Evolutionary conservation across 1,140 invertebrate genomes (phyloP), one percentile per base, ranked within the genome.

Genomic region (Drosophila ironensis): DNA sequence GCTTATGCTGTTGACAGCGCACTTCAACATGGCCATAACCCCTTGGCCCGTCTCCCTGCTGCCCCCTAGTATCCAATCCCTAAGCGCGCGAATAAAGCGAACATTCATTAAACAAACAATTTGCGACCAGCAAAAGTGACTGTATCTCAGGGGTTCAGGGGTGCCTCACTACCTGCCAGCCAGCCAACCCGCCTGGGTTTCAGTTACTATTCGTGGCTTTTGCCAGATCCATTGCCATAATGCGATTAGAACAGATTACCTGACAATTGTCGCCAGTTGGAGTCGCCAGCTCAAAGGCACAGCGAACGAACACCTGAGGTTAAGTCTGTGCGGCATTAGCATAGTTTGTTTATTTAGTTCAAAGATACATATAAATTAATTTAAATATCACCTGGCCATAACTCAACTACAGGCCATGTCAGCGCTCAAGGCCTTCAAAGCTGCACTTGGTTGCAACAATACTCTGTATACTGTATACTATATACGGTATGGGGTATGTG

Each of bases 231-330:
- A 48, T 51, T 50, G 77, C 46, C 78, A 74, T 86, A 84, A 84
- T 86, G 80, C 78, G 78, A 84, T 84, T 86, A 84, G 78, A 86
- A 78, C 74, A 84, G 78, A 86, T 84, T 84, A 84, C 51, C 70
- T 57, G 80, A 86, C 70, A 84, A 86, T 86, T 84, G 80, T 86
- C 64, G 77, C 72, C 68, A 60, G 70, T 41, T 30, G 33, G 20
- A 40, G 38, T 27, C 64, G 52, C 16, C 12, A 3, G 11, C 28
- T 30, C 28, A 30, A 30, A 30, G n/a, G 28, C 28, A 27, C 6
- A 8, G 25, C 25, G 30, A n/a, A n/a, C 9, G 74, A 73, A 84
- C 78, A 84, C 78, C 78, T 84, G 78, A 84, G 78, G 24, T 56
- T 69, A 22, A 20, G 47, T 25, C 41, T 35, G 50, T 22, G 27